Conservation (phyloP, 2,113 vertebrate species). For the Diadophis punctatus region DNA sequence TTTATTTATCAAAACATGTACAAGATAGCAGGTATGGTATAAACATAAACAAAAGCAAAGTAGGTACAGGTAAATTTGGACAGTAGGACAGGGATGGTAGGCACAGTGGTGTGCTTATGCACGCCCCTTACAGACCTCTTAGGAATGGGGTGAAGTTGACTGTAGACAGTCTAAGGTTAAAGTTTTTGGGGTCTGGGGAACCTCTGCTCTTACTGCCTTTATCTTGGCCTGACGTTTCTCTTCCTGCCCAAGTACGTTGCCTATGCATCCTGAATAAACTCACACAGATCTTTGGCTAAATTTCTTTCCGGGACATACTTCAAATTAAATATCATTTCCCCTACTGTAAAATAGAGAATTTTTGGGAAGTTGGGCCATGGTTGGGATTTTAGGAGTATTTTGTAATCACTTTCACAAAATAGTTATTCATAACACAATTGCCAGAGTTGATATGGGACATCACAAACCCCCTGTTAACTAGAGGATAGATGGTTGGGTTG, state of each 20-base stretch:
- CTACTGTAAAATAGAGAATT: background rate
- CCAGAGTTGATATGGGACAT: background rate
- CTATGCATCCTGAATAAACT: background rate
- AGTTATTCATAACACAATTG: background rate
- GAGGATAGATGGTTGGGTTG: background rate
- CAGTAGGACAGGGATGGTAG: no score
- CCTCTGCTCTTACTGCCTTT: background rate
- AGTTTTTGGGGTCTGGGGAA: no score
- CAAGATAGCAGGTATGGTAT: no score
- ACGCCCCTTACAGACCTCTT: no score
- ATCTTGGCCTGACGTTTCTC: background rate
- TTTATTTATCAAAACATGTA: no score
- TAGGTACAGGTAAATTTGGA: no score
- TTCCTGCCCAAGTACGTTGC: background rate
- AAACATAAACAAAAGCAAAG: no score
- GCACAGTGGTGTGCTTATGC: no score
- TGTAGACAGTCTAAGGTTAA: no score
- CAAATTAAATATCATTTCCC: constrained; percentile 1
- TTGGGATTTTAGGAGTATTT: background rate
- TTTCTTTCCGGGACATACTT: background rate
- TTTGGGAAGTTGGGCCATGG: background rate
- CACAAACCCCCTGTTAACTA: background rate
- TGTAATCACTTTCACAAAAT: background rate
- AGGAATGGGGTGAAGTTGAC: no score
- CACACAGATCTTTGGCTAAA: background rate